Evolutionary conservation across 1,140 invertebrate genomes (phyloP).

Genomic region (Drosophila parvula): DNA sequence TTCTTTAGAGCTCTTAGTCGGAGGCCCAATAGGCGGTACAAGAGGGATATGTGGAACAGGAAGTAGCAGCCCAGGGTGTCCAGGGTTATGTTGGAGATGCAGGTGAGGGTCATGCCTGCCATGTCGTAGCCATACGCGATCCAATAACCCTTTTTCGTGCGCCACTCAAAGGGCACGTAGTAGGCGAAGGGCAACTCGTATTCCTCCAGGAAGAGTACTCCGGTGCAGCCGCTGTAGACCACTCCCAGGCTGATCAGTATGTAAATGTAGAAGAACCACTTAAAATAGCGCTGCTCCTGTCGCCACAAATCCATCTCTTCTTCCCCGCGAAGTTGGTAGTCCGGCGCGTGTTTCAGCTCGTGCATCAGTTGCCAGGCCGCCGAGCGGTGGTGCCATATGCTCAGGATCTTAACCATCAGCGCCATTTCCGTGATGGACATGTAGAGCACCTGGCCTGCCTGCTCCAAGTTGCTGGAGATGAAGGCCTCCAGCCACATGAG

Average conservation of each 20-base stretch:
- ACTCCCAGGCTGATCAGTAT: conserved; percentile 55
- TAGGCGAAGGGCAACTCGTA: conserved; percentile 70
- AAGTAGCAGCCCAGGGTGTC: conserved; percentile 74
- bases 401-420: conserved; percentile 65
- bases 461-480: conserved; percentile 59
- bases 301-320: conserved; percentile 50
- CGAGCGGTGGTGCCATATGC: conserved; percentile 58
- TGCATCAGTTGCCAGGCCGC: conserved; percentile 55
- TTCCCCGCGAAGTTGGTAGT: conserved; percentile 25
- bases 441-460: conserved; percentile 70
- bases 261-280: conserved; percentile 55
- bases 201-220: conserved; percentile 53
- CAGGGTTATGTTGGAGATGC: conserved; percentile 63
- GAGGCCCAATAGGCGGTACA: conserved; percentile 62
- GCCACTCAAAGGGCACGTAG: conserved; percentile 75
- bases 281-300: conserved; percentile 53
- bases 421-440: conserved; percentile 75
- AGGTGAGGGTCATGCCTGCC: conserved; percentile 64
- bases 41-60: conserved; percentile 65
- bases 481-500: conserved; percentile 78
- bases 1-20: conserved; percentile 40
- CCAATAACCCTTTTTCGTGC: conserved; percentile 45
- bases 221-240: conserved; percentile 51
- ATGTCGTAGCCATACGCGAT: conserved; percentile 66
- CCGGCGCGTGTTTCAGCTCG: conserved; percentile 24